Evolutionary conservation across 2,113 vertebrate genomes (phyloP).

Genomic region (Neodon shergylaensis): DNA sequence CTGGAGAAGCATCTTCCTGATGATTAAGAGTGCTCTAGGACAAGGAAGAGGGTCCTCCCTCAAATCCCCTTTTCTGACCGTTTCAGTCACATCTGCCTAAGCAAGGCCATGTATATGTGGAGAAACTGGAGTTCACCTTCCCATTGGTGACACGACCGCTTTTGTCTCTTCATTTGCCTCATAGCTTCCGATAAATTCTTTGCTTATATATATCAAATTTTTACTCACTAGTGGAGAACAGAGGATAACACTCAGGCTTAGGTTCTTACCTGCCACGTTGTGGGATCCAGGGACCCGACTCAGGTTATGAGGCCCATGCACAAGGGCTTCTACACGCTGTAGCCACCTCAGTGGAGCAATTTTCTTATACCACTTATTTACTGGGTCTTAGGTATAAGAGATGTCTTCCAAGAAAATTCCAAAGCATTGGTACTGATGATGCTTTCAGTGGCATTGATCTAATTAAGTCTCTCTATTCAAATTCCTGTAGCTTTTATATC

Average conservation of each 20-base stretch:
- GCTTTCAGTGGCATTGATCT: neutral
- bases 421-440: neutral
- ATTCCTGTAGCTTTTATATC: neutral
- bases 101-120: neutral
- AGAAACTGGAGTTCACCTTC: neutral
- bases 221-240: neutral
- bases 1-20: neutral
- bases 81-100: neutral
- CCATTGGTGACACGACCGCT: neutral
- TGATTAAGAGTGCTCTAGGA: neutral
- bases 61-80: neutral
- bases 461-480: neutral
- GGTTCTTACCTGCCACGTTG: neutral
- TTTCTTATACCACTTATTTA: neutral
- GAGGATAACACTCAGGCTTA: neutral
- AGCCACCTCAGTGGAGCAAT: neutral
- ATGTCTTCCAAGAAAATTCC: constrained; percentile 4
- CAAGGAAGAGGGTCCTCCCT: neutral
- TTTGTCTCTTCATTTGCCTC: neutral
- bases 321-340: neutral
- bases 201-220: neutral
- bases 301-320: neutral
- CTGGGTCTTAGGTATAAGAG: neutral
- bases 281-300: neutral
- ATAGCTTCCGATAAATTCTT: neutral